phyloP scores from a whole-genome alignment of 2,888 invertebrate genomes.

The Lacanobia oleracea region DNA sequence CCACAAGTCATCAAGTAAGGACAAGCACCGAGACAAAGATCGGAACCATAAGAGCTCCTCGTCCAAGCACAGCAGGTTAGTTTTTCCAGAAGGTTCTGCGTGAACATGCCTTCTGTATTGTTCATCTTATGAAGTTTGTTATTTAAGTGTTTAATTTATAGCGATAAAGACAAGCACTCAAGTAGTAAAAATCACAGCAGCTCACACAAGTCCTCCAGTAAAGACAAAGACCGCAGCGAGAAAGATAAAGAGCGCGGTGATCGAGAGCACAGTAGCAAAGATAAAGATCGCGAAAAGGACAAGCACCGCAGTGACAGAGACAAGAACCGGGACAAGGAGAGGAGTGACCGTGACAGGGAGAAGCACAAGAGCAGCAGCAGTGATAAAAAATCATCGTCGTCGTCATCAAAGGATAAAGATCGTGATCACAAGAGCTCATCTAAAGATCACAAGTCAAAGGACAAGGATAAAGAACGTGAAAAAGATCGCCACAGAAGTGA shows the following conservation, averaged over 20 bases:
- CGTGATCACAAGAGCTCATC: slow-evolving; percentile 70
- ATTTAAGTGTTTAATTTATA: slow-evolving; percentile 65
- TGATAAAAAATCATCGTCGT: slow-evolving; percentile 82
- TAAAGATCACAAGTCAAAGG: slow-evolving; percentile 70
- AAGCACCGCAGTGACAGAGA: slow-evolving; percentile 86
- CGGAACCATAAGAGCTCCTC: slow-evolving; percentile 90
- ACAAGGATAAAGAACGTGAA: slow-evolving; percentile 74
- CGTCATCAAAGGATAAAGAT: slow-evolving; percentile 86
- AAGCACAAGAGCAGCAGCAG: slow-evolving; percentile 78
- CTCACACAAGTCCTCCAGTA: slow-evolving; percentile 89
- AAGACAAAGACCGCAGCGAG: slow-evolving; percentile 87
- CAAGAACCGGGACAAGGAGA: slow-evolving; percentile 81
- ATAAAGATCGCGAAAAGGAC: slow-evolving; percentile 77
- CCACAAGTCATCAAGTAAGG: slow-evolving; percentile 93
- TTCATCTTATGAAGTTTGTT: slow-evolving; percentile 35
- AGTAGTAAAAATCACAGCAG: slow-evolving; percentile 90
- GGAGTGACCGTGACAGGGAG: slow-evolving; percentile 75
- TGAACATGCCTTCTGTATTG: slow-evolving; percentile 38
- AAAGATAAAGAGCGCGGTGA: slow-evolving; percentile 75
- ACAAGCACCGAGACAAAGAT: slow-evolving; percentile 93
- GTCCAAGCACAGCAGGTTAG: slow-evolving; percentile 88
- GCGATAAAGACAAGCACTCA: slow-evolving; percentile 89
- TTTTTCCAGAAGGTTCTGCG: slow-evolving; percentile 82
- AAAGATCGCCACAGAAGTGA: slow-evolving; percentile 85
- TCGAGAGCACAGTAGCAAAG: slow-evolving; percentile 75